Conservation (phyloP, 2,797 vertebrate species). For the Myripristis murdjan region DNA sequence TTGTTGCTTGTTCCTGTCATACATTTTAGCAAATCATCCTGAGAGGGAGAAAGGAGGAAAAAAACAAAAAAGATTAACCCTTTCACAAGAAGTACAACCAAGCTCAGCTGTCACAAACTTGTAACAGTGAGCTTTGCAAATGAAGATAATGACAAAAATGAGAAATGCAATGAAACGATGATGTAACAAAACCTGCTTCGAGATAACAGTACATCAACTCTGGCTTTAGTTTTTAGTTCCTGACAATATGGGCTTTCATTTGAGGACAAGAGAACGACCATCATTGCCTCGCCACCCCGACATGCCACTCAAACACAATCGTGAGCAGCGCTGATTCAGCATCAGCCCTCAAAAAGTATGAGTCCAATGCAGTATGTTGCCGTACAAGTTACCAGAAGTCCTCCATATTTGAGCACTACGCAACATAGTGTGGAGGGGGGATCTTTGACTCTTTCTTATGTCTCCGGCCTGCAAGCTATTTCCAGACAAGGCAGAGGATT, state of each 20-base stretch:
- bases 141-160: constrained; percentile 25
- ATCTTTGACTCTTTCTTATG: constrained; percentile 7
- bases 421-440: constrained; percentile 16
- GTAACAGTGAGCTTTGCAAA: constrained; percentile 44
- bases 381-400: background rate
- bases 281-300: constrained; percentile 34
- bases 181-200: constrained; percentile 68
- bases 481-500: constrained; percentile 69
- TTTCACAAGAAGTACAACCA: constrained; percentile 40
- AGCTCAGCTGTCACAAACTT: constrained; percentile 43
- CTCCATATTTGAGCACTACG: constrained; percentile 38
- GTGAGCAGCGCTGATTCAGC: constrained; percentile 34
- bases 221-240: constrained; percentile 61
- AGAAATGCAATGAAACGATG: constrained; percentile 57
- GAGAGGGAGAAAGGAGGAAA: constrained; percentile 2
- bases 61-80: constrained; percentile 20
- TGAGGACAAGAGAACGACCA: constrained; percentile 39
- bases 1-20: constrained; percentile 60
- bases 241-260: constrained; percentile 43
- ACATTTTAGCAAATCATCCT: constrained; percentile 44
- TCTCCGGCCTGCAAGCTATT: constrained; percentile 46
- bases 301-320: constrained; percentile 28
- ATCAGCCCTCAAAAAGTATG: constrained; percentile 37
- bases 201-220: constrained; percentile 63
- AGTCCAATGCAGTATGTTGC: background rate